Conservation (phyloP, 2,113 vertebrate genomes). For the Capreolus pygargus region DNA sequence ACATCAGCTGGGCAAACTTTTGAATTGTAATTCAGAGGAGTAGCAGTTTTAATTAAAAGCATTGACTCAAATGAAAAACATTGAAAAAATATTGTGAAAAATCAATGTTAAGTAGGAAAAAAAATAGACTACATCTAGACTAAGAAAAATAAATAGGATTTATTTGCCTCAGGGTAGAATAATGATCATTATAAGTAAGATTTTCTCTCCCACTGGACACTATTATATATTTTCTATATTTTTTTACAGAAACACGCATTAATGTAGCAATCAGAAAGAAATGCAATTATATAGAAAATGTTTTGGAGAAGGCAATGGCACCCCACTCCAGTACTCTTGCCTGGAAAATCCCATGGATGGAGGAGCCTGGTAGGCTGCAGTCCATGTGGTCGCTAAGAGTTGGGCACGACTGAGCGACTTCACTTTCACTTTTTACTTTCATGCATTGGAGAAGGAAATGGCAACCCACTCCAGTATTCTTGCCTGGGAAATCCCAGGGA, state of each 20-base stretch:
- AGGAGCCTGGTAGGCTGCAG: too few relatives aligned
- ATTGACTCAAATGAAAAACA: background rate
- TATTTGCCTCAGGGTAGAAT: background rate
- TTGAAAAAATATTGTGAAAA: background rate
- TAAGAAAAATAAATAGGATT: slow-evolving; percentile 10
- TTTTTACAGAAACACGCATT: background rate
- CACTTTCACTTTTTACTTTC: too few relatives aligned
- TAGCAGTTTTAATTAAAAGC: background rate
- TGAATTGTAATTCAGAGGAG: background rate
- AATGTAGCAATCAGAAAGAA: background rate
- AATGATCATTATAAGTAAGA: background rate
- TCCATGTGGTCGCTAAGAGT: too few relatives aligned
- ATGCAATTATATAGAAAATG: background rate
- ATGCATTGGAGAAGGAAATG: too few relatives aligned
- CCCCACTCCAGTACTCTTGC: too few relatives aligned
- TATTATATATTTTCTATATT: background rate
- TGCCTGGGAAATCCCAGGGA: too few relatives aligned
- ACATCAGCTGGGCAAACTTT: background rate
- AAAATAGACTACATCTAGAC: background rate
- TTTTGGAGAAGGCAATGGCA: background rate
- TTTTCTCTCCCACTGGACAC: background rate
- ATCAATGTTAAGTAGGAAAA: background rate
- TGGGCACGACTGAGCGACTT: too few relatives aligned
- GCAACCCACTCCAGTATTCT: too few relatives aligned
- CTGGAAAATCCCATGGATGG: too few relatives aligned